Conservation (phyloP, 2,113 vertebrate species). For the Taurulus bubalis region DNA sequence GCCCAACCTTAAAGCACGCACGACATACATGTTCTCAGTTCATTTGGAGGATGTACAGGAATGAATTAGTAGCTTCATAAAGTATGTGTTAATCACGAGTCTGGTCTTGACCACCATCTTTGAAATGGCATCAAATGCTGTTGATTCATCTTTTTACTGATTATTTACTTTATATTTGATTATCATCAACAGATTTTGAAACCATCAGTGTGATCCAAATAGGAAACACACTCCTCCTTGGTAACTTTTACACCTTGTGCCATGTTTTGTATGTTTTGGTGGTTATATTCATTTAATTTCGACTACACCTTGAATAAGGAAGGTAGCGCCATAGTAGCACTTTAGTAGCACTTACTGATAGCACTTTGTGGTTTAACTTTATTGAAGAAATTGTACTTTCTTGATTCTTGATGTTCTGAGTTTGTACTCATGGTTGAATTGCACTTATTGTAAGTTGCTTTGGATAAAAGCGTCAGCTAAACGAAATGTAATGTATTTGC, state of each 20-base stretch:
- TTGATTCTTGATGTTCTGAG: no score
- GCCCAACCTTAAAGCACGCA: conserved; percentile 40
- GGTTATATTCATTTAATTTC: no score
- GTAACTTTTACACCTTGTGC: background rate
- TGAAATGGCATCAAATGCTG: background rate
- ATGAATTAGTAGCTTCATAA: background rate
- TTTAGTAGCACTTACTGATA: no score
- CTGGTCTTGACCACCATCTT: background rate
- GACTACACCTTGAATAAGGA: no score
- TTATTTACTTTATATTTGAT: background rate
- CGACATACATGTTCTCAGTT: background rate
- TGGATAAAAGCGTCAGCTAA: no score
- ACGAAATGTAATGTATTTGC: no score
- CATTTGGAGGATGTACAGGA: background rate
- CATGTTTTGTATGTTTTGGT: background rate
- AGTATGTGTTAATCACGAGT: background rate
- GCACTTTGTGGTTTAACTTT: no score
- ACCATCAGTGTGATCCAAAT: background rate
- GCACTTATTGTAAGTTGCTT: no score
- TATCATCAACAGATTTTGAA: background rate
- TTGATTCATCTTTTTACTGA: background rate
- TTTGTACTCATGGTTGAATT: no score
- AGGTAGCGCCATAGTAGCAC: no score
- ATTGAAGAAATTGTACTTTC: no score
- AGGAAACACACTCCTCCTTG: background rate